Base-by-base conservation (phyloP, 2,888 invertebrate genomes). In the Nebria salina region DNA sequence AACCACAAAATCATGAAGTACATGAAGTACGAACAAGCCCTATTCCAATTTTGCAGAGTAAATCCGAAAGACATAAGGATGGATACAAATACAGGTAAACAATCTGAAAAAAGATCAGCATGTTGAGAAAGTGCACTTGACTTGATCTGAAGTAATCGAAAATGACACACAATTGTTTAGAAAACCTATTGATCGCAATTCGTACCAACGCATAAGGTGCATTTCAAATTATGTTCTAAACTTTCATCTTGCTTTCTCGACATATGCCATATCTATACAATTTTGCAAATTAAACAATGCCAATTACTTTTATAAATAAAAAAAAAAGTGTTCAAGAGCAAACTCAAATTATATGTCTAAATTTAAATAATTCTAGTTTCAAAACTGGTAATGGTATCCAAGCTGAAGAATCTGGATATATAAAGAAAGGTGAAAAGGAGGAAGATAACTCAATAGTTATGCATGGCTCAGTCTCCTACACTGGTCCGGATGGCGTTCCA, bases 361-460 rank as follows among this genome's bases (percentile, higher is more conserved):
- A 54, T 54, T 54, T 7, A 13, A 54, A 54, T 7, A 54, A 11
- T 8, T 54, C 54, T 85, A 93, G 93, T 85, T 95, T 94, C 85
- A 94, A 94, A 88, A 94, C 94, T 77, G 94, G 92, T 43, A 94
- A 95, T 85, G 95, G 94, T 13, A 95, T 95, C 83, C 90, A 90
- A 6, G 94, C 92, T 0, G 92, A 94, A 84, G 94, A 95, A 86
- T 90, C 91, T 83, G 95, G 95, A 9, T 94, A 91, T 87, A 87
- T 94, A 84, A 95, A 94, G 89, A 81, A 81, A 73, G 94, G 94
- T 3, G 88, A 90, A 20, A 92, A 93, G 84, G 93, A 93, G 41
- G 90, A 90, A 0, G 90, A 90, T 0, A 94, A 93, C 85, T 92
- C 92, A 0, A 91, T 94, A 85, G 92, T 92, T 0, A 94, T 94